Percentiles rank a stretch among this genome's conserved stretches.
These are phyloP conservation scores for Tenthredo mesomela DNA, from an alignment of 2,888 invertebrate species.

Conservation along the genomic window DNA sequence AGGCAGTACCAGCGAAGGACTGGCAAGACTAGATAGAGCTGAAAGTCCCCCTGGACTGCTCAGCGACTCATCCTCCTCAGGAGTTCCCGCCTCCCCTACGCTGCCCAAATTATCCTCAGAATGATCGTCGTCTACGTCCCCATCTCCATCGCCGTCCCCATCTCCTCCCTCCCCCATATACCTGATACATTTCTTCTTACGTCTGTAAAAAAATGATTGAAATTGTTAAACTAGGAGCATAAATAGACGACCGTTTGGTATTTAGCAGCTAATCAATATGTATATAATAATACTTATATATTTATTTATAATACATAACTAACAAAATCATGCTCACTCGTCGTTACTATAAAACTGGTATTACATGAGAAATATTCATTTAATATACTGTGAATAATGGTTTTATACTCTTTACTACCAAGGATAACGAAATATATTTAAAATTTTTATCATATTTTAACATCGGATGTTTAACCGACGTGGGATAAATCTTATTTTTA, in stretches of 20 bases:
- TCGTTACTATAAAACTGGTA: slow-evolving; percentile 56
- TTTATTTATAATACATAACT: slow-evolving; percentile 56
- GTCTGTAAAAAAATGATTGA: slow-evolving; percentile 82
- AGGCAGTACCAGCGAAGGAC: slow-evolving; percentile 87
- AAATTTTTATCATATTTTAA: not conserved
- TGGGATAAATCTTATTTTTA: not conserved
- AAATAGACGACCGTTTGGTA: not conserved
- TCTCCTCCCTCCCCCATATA: slow-evolving; percentile 93
- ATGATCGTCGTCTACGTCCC: slow-evolving; percentile 81
- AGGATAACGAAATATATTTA: not conserved
- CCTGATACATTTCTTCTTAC: slow-evolving; percentile 98
- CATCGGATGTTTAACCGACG: not conserved
- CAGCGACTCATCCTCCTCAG: slow-evolving; percentile 77
- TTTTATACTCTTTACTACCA: not conserved
- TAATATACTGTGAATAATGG: not conserved
- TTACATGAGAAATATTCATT: slow-evolving; percentile 38
- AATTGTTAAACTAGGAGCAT: slow-evolving; percentile 35
- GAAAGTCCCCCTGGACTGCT: slow-evolving; percentile 84
- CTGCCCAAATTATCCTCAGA: slow-evolving; percentile 89
- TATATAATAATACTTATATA: slow-evolving; percentile 46
- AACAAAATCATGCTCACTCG: slow-evolving; percentile 69
- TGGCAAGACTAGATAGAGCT: slow-evolving; percentile 85
- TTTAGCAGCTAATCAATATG: slow-evolving; percentile 24
- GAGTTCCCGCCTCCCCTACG: slow-evolving; percentile 87
- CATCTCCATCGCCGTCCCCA: slow-evolving; percentile 83